Base-by-base conservation (phyloP, 2,888 invertebrate genomes). In the Adela reaumurella region DNA sequence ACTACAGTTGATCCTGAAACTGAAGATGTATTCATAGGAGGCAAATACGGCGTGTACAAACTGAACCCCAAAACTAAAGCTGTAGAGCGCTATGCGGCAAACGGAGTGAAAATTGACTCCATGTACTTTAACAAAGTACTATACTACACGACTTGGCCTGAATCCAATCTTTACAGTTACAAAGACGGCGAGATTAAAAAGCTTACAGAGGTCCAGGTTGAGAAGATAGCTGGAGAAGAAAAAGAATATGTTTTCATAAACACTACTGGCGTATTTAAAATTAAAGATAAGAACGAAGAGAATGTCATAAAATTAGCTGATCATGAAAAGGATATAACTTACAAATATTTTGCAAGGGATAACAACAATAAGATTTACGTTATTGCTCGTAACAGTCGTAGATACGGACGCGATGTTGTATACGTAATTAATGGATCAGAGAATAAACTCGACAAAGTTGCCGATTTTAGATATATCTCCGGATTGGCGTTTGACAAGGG, bases 141-240 rank as follows among this genome's bases (percentile, higher is more conserved):
- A 1, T 74, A 71, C 50, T 74, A 59, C 51, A 65, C 68, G 0
- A 58, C 58, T 10, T 73, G 63, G 43, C 74, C 74, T 0, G 57
- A 60, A 0, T 70, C 70, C 47, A 66, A 70, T 49, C 28, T 74
- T 0, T 72, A 65, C 49, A 62, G 62, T 0, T 53, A 63, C 6
- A 51, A 54, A 1, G 57, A 71, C 43, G 55, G 62, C 47, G 50
- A 60, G 1, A 51, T 29, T 2, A 62, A 8, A 44, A 24, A 47
- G 72, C 73, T 52, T 58, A 74, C 10, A 68, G 74, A 62, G 69
- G 72, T 44, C 70, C 67, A 0, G 70, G 68, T 60, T 49, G 64
- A 67, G 1, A 74, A 74, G 50, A 55, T 55, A 1, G 65, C 69
- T 6, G 76, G 74, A 2, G n/a, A n/a, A n/a, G n/a, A n/a, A n/a